phyloP scores from a whole-genome alignment of 2,797 vertebrate genomes.

The Pseudotriccus pelzelni region DNA sequence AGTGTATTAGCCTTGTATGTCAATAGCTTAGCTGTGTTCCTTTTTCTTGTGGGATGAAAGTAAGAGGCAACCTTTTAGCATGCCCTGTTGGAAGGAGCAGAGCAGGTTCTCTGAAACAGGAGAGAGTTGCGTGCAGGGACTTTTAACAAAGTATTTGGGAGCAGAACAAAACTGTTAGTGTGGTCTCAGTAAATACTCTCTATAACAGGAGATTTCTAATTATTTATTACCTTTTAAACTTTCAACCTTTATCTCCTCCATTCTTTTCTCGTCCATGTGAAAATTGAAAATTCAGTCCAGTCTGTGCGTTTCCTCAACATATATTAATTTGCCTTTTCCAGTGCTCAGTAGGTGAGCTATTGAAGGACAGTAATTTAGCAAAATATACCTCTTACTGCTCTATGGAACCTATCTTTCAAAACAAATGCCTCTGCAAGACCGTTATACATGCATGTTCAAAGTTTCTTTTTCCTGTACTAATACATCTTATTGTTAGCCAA shows the following conservation, averaged over 20 bases:
- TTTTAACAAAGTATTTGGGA: background rate
- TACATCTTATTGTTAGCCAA: background rate
- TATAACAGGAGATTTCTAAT: background rate
- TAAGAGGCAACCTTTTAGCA: background rate
- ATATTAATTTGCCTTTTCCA: background rate
- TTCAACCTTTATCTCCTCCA: accelerated
- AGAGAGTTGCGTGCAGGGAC: accelerated
- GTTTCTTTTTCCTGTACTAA: background rate
- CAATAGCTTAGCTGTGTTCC: background rate
- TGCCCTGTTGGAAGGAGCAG: background rate
- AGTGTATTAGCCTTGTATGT: background rate
- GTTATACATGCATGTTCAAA: background rate
- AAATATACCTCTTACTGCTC: background rate
- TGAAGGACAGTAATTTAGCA: background rate
- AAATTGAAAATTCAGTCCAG: background rate
- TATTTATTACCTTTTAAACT: background rate
- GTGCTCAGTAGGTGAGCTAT: background rate
- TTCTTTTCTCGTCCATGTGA: background rate
- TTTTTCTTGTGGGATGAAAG: background rate
- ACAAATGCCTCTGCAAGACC: background rate
- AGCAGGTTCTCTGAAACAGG: background rate
- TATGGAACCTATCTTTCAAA: background rate
- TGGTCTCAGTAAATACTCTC: background rate
- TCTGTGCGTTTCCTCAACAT: background rate
- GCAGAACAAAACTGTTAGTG: background rate